phyloP scores from a whole-genome alignment of 2,113 vertebrate genomes.

The Alethe diademata region DNA sequence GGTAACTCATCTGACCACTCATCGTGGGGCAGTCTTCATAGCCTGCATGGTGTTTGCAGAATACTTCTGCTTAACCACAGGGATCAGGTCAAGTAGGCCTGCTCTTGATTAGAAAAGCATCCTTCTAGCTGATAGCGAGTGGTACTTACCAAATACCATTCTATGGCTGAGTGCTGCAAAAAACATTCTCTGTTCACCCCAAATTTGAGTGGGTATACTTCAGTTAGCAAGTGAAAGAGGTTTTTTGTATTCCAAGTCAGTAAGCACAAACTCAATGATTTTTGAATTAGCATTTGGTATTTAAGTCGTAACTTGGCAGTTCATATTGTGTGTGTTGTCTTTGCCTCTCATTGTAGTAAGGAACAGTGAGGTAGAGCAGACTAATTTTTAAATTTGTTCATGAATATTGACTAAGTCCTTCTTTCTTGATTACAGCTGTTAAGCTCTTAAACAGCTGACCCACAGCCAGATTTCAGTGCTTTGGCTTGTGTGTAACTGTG shows the following conservation, averaged over 20 bases:
- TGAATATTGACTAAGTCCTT: background rate
- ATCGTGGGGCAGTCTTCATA: background rate
- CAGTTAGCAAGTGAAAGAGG: background rate
- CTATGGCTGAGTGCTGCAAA: background rate
- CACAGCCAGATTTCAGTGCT: background rate
- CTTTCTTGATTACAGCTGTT: background rate
- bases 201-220: background rate
- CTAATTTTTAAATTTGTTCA: background rate
- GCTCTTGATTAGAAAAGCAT: background rate
- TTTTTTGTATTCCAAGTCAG: background rate
- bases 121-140: background rate
- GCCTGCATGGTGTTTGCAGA: background rate
- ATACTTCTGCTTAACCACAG: background rate
- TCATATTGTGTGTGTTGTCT: background rate
- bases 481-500: background rate
- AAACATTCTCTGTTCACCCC: background rate
- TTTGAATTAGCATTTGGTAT: background rate
- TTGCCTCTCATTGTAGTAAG: background rate
- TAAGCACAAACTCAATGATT: background rate
- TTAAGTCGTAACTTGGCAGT: conserved; percentile 12
- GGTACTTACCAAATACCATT: background rate
- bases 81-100: background rate
- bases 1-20: background rate
- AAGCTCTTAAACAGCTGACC: background rate
- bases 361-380: background rate